Evolutionary conservation across 1,140 invertebrate species (phyloP), one percentile per base, ranked within the genome.

Genomic region (Idris sp.): DNA sequence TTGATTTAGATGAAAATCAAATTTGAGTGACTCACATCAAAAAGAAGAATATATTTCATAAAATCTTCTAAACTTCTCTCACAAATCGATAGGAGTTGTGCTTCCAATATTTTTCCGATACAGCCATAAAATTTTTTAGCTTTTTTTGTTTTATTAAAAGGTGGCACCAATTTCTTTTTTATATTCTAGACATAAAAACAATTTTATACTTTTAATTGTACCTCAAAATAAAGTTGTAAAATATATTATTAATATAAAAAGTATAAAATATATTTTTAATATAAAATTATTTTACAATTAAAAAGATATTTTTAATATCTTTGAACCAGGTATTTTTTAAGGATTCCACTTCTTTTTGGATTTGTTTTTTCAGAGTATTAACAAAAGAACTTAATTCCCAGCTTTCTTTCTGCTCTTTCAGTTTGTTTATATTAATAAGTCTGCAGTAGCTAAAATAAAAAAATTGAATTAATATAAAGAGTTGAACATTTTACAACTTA

Each of bases 81-180:
- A 69, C 93, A 94, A 31, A 96, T 86, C 7, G 90, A 90, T 83
- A 96, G 92, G 18, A 98, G 87, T 80, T 96, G 94, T 68, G 91
- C 92, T 2, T 95, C 94, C 96, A 98, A 97, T 49, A 97, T 88
- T 22, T 93, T 93, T 5, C 92, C 91, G 0, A 94, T 90, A 78
- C 94, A 95, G 76, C 95, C 92, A 79, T 94, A 97, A 88, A 97
- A 97, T 18, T 91, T 89, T 79, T 91, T 92, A 78, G 96, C 91
- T 79, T 91, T 90, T 15, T 88, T 90, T 30, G 89, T 89, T 73
- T 93, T 90, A 48, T 92, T 87, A 5, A 92, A 90, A 79, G 91
- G 92, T 0, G 95, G 95, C 40, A 97, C 89, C 53, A 92, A 88
- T 77, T 93, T 92, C 69, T 92, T 92, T 83, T 92, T 94, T 75